phyloP scores from a whole-genome alignment of 2,113 vertebrate genomes.

The Vicugna pacos region DNA sequence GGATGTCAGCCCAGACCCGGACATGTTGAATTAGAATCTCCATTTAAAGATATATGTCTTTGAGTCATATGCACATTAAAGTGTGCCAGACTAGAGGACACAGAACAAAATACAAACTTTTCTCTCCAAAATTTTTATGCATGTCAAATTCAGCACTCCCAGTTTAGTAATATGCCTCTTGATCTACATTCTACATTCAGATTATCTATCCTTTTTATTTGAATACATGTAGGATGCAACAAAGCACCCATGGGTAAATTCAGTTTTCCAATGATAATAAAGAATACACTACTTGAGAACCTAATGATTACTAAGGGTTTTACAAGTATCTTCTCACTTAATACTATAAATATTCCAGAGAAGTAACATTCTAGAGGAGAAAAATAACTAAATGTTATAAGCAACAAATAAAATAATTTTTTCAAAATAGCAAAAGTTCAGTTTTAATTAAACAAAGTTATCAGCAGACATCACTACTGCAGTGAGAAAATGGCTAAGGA shows the following conservation, averaged over 20 bases:
- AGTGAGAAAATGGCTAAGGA: background rate
- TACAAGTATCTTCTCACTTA: background rate
- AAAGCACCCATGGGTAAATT: background rate
- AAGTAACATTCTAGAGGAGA: background rate
- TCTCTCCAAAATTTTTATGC: background rate
- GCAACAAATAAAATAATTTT: background rate
- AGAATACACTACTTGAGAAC: background rate
- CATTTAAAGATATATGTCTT: background rate
- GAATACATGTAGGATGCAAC: background rate
- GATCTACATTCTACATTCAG: background rate
- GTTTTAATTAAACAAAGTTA: slow-evolving; percentile 29
- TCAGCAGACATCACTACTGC: background rate
- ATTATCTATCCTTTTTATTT: background rate
- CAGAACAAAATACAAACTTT: background rate
- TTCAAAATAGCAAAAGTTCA: background rate
- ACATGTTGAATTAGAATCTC: background rate
- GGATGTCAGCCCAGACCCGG: background rate
- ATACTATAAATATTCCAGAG: background rate
- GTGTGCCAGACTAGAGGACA: background rate
- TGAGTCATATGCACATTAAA: slow-evolving; percentile 13
- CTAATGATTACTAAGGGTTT: background rate
- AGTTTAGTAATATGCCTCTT: background rate
- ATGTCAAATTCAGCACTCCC: background rate
- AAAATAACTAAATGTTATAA: background rate
- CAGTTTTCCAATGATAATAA: background rate